Evolutionary conservation across 2,113 vertebrate genomes (phyloP).

Genomic region (Martes martes): DNA sequence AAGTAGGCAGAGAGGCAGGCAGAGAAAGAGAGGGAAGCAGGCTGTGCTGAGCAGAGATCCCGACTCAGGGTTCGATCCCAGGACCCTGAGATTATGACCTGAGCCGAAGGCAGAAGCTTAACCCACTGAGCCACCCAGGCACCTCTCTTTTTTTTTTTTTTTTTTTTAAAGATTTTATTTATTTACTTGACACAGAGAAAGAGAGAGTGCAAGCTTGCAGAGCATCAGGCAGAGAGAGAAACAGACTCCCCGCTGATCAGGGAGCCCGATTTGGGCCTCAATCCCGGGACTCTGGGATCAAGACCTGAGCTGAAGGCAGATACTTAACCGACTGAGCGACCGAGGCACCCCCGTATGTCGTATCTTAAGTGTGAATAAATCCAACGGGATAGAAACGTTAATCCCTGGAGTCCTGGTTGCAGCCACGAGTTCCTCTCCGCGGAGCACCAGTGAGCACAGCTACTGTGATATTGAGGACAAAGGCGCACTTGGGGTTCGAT

Average conservation of each 20-base stretch:
- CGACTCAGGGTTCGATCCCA: too few species aligned
- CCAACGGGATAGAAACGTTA: neutral
- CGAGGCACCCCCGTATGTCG: neutral
- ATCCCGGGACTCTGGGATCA: neutral
- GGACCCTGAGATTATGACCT: too few species aligned
- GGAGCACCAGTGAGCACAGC: neutral
- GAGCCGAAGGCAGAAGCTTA: too few species aligned
- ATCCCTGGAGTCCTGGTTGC: neutral
- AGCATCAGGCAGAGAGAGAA: neutral
- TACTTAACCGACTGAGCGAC: neutral
- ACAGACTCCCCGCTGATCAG: neutral
- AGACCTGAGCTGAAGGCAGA: neutral
- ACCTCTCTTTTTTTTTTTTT: neutral
- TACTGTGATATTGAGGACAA: accelerated
- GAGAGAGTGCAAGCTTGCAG: neutral
- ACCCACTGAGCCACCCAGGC: too few species aligned
- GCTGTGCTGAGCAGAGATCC: too few species aligned
- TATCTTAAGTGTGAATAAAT: neutral
- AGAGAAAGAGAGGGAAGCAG: too few species aligned
- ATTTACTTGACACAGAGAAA: neutral
- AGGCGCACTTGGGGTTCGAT: accelerated
- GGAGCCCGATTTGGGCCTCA: neutral
- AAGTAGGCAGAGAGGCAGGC: too few species aligned
- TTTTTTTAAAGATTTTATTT: neutral
- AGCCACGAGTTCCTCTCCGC: too few species aligned